A percentile compares a stretch with the other conserved stretches of the same genome.
phyloP scores from a whole-genome alignment of 2,888 invertebrate species.

The Conomelus anceps region DNA sequence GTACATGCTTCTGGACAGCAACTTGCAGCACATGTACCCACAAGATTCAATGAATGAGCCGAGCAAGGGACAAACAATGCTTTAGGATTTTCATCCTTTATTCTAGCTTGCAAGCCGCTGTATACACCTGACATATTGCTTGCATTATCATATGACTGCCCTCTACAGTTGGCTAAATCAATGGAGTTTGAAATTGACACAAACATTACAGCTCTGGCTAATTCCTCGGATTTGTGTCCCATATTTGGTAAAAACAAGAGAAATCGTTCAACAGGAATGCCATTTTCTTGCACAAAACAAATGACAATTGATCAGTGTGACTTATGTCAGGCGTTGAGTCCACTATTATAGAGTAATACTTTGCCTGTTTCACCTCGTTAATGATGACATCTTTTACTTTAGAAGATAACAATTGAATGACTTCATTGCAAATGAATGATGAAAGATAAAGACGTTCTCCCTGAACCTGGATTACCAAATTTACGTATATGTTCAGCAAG shows the following conservation, averaged over 20 bases:
- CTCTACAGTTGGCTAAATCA: no score
- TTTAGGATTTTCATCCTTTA: no score
- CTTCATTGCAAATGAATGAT: conserved; percentile 18
- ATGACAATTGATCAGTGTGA: conserved; percentile 21
- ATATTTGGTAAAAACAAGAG: conserved; percentile 17
- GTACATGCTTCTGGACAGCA: conserved; percentile 12
- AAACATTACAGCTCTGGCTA: no score
- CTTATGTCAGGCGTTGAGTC: no score
- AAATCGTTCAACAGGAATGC: conserved; percentile 19
- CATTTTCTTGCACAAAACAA: conserved; percentile 20
- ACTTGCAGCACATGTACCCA: conserved; percentile 19
- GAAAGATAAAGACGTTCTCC: conserved; percentile 18
- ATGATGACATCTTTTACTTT: conserved; percentile 16
- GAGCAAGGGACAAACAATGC: no score
- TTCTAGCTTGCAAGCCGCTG: no score
- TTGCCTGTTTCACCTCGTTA: conserved; percentile 17
- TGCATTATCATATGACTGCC: no score
- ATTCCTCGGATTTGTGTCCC: no score
- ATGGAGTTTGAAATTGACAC: no score
- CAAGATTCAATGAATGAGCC: conserved; percentile 17
- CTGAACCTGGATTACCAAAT: conserved; percentile 20
- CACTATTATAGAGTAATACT: conserved; percentile 16
- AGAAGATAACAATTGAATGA: conserved; percentile 9
- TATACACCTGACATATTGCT: no score
- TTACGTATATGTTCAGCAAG: conserved; percentile 11